phyloP scores from a whole-genome alignment of 2,113 vertebrate genomes.

The Labeo rohita region DNA sequence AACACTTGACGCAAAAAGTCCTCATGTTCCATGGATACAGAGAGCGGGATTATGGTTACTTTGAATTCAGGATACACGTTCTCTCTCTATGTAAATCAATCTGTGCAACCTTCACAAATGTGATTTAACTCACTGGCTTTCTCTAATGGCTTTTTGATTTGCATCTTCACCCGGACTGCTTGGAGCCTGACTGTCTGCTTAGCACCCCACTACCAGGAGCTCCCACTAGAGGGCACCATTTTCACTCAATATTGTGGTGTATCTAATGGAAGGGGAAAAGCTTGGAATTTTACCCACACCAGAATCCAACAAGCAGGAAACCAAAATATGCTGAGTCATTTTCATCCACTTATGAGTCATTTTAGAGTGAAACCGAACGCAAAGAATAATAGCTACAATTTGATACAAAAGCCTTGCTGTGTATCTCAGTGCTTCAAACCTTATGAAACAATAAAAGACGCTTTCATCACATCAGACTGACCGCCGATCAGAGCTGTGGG shows the following conservation, averaged over 20 bases:
- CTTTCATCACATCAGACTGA: conserved; percentile 29
- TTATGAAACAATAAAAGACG: conserved; percentile 23
- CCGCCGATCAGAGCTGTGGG: not conserved
- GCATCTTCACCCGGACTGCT: conserved; percentile 59
- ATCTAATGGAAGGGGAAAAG: not conserved
- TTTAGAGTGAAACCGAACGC: conserved; percentile 60
- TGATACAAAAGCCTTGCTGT: conserved; percentile 50
- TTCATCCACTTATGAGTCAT: conserved; percentile 59
- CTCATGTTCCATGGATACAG: conserved; percentile 9
- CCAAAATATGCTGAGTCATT: conserved; percentile 68
- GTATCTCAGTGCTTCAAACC: conserved; percentile 1
- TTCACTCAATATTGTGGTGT: conserved; percentile 33
- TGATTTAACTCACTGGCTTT: conserved; percentile 63
- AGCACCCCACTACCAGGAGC: not conserved
- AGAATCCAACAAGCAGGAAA: conserved; percentile 45
- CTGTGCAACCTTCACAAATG: conserved; percentile 64
- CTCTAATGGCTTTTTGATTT: conserved; percentile 73
- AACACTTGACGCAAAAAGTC: conserved; percentile 50
- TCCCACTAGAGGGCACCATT: conserved; percentile 68
- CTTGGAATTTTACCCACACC: conserved; percentile 27
- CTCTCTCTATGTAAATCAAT: conserved; percentile 61
- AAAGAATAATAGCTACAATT: conserved; percentile 58
- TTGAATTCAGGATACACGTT: conserved; percentile 56
- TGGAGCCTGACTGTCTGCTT: conserved; percentile 47
- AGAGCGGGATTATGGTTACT: conserved; percentile 40